Evolutionary conservation across 2,888 invertebrate species (phyloP), one percentile per base, ranked within the genome.

Genomic region (Drosophila maculinotata): DNA sequence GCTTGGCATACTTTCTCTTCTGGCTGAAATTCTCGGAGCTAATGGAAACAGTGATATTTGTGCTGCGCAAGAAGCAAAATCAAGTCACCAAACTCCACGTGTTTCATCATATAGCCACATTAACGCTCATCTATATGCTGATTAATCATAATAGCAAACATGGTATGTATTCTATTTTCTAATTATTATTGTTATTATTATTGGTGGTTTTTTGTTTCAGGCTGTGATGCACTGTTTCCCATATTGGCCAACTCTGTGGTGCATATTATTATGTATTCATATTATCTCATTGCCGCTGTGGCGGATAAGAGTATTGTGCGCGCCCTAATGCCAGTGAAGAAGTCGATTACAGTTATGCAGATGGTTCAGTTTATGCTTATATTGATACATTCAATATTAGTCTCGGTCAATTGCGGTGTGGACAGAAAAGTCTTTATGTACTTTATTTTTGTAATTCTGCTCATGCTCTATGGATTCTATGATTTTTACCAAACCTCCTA

Each of bases 241-340:
- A 92, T 95, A 0, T 92, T 95, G 90, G 84, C 95, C 44, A 96
- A 96, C 89, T 93, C 93, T 45, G 90, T 92, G 0, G 93, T 96
- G 1, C 96, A 96, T 80, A 93, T 95, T 3, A 88, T 96, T n/a
- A 96, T 96, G 96, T 96, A 96, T 88, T 92, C 92, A 5, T 96
- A 96, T 90, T 96, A 96, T 88, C 92, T 95, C 9, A 87, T 95
- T 1, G 92, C 95, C 0, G 93, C 94, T 57, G 92, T 95, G 59
- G 94, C 82, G 15, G 81, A 94, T 68, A 93, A 93, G 4, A 81
- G 88, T 35, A 90, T 94, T 73, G 93, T 94, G 82, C 92, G 91
- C 17, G 90, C 90, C 65, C 90, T 95, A 35, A 89, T 89, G 52
- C 93, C 93, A 63, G 93, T 94, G 88, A 96, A 96, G 89, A 93